phyloP scores from a whole-genome alignment of 1,140 invertebrate species.

The Drosophila triauraria region DNA sequence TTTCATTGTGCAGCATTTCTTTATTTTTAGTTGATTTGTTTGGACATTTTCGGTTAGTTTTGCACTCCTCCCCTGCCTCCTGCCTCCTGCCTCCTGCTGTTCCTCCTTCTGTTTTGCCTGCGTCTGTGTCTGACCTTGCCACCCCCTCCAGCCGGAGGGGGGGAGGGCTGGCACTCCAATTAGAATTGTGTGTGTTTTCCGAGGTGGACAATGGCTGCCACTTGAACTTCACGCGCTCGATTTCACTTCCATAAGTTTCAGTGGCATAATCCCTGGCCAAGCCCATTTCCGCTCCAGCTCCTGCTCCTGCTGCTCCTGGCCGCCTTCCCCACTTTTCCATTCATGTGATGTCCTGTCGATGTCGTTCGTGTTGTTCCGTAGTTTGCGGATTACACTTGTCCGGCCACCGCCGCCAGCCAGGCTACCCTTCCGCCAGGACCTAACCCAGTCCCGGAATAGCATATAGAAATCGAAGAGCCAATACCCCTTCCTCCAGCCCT shows the following conservation, averaged over 20 bases:
- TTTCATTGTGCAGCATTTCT: constrained; percentile 77
- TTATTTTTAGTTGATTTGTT: constrained; percentile 77
- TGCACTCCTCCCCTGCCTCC: not conserved
- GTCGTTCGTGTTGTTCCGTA: constrained; percentile 38
- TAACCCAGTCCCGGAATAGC: constrained; percentile 7
- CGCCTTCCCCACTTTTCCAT: constrained; percentile 1
- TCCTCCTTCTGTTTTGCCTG: not conserved
- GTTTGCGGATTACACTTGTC: constrained; percentile 70
- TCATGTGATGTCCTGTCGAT: constrained; percentile 37
- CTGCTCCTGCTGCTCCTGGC: constrained; percentile 7
- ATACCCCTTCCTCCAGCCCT: not conserved
- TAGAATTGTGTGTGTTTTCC: constrained; percentile 56
- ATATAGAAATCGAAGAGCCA: constrained; percentile 15
- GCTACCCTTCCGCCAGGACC: constrained; percentile 7
- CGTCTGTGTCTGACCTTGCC: constrained; percentile 58
- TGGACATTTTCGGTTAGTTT: constrained; percentile 67
- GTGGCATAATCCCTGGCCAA: constrained; percentile 58
- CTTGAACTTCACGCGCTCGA: constrained; percentile 75
- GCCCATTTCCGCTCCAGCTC: not conserved
- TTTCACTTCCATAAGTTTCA: constrained; percentile 72
- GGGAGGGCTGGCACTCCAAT: constrained; percentile 43
- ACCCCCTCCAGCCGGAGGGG: not conserved
- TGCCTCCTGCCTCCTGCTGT: not conserved
- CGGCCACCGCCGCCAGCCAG: constrained; percentile 5
- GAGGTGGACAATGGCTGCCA: constrained; percentile 56